Base-by-base conservation (phyloP, 2,113 vertebrate genomes). In the Formicarius rufipectus region DNA sequence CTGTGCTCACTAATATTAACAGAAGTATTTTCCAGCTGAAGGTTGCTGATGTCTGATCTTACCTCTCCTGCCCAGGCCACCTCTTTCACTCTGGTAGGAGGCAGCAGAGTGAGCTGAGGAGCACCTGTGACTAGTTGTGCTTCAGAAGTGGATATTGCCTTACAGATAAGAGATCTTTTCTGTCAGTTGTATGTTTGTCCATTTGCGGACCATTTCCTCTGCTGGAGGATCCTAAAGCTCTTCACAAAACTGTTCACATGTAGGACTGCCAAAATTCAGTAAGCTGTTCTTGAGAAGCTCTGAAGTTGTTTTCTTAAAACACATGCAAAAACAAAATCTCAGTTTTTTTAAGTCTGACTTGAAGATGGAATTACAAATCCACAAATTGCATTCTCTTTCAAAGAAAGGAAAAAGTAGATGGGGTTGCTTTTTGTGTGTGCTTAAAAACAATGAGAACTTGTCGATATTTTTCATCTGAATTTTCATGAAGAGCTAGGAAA, bases 401-500 rank as follows among this genome's bases (percentile, higher is more conserved):
- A 92, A 86, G 39, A 67, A 71, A 12, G 71, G 35, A 6, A 84
- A 95, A 94, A 93, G 49, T 73, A 96, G 66, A 82, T 66, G 73
- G 89, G 86, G 56, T 60, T 84, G 44, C 52, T 92, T 89, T 92
- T 89, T 93, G 45, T 35, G 3, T 64, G 60, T 1, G 2, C 66
- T 95, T 92, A 87, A 89, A 95, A 94, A 73, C 92, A 92, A 86
- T 42, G 49, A 82, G 90, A 86, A 89, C 66, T 82, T 86, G 73
- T 95, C 53, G 3, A 94, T 97, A 97, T 87, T 95, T 96, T 94
- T 92, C 71, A 91, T 96, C 93, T 96, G 87, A 94, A 96, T 96
- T 97, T 97, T 95, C 84, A 93, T 89, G 91, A 95, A 91, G 80
- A 84, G 44, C 74, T 84, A 82, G 91, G 93, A 84, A 95, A 95